Base-by-base conservation (phyloP, 2,113 vertebrate genomes). In the Mixornis gularis region DNA sequence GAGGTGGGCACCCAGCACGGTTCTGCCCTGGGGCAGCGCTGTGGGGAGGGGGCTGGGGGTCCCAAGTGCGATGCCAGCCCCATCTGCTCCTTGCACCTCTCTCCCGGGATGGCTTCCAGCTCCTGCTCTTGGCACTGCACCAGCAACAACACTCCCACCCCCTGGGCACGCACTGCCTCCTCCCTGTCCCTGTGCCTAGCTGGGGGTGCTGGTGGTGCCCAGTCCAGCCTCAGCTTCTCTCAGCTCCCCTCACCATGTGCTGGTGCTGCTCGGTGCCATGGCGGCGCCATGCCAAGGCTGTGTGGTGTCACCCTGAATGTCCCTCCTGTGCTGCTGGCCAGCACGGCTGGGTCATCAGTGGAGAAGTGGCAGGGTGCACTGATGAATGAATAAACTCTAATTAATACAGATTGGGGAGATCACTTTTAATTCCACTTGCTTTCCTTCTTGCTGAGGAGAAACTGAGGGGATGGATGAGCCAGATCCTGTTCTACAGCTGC, bases 11-110 rank as follows among this genome's bases (percentile, higher is more conserved):
- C 58, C 26, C 62, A 68, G 38, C 40, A 36, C 0, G 0, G 36
- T 30, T 36, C 26, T 2, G 5, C 44, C 53, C n/a, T 10, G 24
- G 44, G 43, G n/a, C 73, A 78, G n/a, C 0, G 0, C 0, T 0
- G 17, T 3, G 2, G 12, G 55, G 52, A 84, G 56, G 55, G 79
- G 43, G 24, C 77, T 66, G 2, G 0, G 36, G 38, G 30, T 24
- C 52, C 64, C 41, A 5, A 0, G 9, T 13, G 4, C 0, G 0
- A 25, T 13, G n/a, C 71, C 82, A 87, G 49, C 71, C 55, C 86
- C 97, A 96, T 98, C 97, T 98, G 96, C 93, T 97, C 90, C 89
- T 93, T 89, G 94, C 59, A 87, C 96, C 70, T 22, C 92, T 95
- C 92, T 94, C 92, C 95, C 5, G 87, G 97, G 97, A 96, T 20